Conservation (phyloP, 2,113 vertebrate genomes). For the Acrocephalus arundinaceus region DNA sequence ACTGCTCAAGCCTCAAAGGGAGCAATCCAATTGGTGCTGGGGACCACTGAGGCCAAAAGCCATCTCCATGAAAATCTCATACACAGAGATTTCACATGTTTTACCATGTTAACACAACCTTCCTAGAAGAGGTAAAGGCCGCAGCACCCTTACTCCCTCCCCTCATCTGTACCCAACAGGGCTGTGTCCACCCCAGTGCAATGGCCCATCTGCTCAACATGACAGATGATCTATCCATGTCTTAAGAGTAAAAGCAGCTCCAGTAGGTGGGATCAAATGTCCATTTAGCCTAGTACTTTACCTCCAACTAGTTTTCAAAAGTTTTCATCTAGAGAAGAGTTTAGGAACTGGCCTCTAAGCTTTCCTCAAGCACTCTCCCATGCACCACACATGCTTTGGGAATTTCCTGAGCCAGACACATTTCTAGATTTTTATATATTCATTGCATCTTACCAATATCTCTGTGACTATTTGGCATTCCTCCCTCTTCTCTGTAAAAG, state of each 20-base stretch:
- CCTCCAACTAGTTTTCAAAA: not conserved
- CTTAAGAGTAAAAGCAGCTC: not conserved
- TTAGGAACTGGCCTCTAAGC: not conserved
- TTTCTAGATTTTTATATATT: not conserved
- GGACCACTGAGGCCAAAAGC: not conserved
- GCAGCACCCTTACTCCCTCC: not conserved
- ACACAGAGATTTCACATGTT: accelerated
- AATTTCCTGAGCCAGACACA: not conserved
- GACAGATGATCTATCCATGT: not conserved
- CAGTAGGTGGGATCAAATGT: not conserved
- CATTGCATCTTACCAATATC: not conserved
- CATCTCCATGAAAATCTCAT: not conserved
- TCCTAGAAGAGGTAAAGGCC: not conserved
- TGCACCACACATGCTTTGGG: not conserved
- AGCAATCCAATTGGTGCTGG: not conserved
- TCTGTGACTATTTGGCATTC: not conserved
- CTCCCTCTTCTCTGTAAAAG: not conserved
- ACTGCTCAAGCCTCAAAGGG: not conserved
- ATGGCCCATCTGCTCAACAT: not conserved
- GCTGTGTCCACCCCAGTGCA: not conserved
- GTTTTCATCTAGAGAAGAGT: not conserved
- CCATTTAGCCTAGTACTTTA: not conserved
- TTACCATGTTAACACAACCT: not conserved
- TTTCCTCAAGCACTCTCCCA: not conserved
- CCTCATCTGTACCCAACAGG: not conserved